Evolutionary conservation across 1,140 invertebrate genomes (phyloP), one percentile per base, ranked within the genome.

Genomic region (Parasteatoda tepidariorum): DNA sequence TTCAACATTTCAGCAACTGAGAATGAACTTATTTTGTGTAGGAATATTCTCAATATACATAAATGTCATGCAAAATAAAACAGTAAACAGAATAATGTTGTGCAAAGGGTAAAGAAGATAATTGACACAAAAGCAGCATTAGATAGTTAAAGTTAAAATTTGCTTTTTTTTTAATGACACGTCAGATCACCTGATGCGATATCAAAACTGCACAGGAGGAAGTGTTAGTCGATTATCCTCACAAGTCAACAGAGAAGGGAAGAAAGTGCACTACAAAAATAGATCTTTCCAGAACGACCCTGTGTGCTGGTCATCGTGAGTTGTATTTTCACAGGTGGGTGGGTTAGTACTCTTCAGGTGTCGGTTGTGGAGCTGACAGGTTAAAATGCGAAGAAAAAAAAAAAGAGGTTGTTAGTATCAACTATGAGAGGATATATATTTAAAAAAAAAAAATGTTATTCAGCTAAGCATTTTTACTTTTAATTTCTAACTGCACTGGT

Each of bases 331-430:
- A 48, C 78, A 82, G 78, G 78, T 71, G 78, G 78, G 78, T 82
- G 54, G 67, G 78, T 82, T 82, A 78, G 75, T 78, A 79, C 76
- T 79, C 76, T 79, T 79, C 78, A 71, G 78, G 55, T 71, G 67
- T 31, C 33, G 76, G 76, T 59, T 71, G 78, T 59, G 55, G 66
- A 71, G 78, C 78, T 82, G 67, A 82, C 15, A 54, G 78, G 78
- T 82, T 82, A 82, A 82, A 82, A 71, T 70, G 78, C 78, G 78
- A 71, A 82, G 71, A 82, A 61, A 26, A 82, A 82, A 82, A 76
- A 38, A n/a, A 74, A 76, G 64, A 76, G 48, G 73, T 76, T 67
- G 66, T 82, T 82, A 82, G 78, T 82, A 41, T 79, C 76, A 79
- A 79, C 78, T 82, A 70, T 71, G 54, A 82, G 66, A 82, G 78